Conservation (phyloP, 2,888 invertebrate species). For the Dryobota labecula region DNA sequence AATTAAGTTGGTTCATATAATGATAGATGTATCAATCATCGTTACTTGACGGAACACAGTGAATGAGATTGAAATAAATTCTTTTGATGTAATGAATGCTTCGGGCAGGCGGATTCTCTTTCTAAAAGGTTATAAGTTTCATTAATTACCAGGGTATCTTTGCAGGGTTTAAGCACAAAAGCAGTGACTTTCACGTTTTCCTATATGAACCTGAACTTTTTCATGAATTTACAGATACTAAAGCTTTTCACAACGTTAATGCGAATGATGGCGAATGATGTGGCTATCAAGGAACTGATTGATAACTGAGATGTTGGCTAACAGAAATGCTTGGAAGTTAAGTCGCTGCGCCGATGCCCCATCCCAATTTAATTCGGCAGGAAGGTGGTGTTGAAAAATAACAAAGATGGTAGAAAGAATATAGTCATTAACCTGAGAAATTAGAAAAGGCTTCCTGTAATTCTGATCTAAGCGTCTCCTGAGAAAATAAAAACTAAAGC, state of each 20-base stretch:
- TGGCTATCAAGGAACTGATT: no score
- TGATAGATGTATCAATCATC: slow-evolving; percentile 57
- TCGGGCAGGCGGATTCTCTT: slow-evolving; percentile 25
- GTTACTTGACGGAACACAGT: slow-evolving; percentile 37
- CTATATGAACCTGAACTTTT: no score
- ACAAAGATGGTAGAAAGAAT: neutral
- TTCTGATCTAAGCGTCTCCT: neutral
- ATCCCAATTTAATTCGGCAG: no score
- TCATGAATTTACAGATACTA: no score
- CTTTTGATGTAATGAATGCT: slow-evolving; percentile 48
- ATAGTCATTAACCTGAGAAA: slow-evolving; percentile 9
- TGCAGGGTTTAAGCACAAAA: no score
- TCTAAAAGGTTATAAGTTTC: slow-evolving; percentile 28
- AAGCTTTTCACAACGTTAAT: no score
- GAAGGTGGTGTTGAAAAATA: neutral
- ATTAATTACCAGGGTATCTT: slow-evolving; percentile 28
- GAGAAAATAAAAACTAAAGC: slow-evolving; percentile 8
- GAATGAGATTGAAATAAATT: slow-evolving; percentile 53
- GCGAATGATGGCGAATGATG: no score
- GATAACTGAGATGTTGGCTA: no score
- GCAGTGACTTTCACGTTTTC: no score
- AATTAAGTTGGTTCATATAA: slow-evolving; percentile 36
- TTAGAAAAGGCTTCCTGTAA: slow-evolving; percentile 7
- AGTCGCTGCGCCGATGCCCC: no score
- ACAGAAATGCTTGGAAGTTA: no score